phyloP scores from a whole-genome alignment of 2,888 invertebrate genomes.

The Encarsia formosa region DNA sequence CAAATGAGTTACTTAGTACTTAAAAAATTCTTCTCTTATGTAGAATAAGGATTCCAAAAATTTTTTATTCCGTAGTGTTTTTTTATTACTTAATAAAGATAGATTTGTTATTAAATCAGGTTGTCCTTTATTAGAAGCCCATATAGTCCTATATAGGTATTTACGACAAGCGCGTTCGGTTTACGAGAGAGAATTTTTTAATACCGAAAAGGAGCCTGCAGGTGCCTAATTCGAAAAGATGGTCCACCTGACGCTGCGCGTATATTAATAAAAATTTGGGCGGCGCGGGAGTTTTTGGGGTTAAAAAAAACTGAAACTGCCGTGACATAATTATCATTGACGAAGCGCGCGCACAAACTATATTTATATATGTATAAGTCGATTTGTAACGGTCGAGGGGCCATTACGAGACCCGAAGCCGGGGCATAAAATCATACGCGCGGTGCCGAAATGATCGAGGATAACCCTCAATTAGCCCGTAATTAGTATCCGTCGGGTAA shows the following conservation, averaged over 20 bases:
- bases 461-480: slow-evolving; percentile 21
- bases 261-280: neutral
- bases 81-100: too few relatives aligned
- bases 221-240: neutral
- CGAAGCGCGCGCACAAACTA: neutral
- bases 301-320: neutral
- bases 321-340: slow-evolving; percentile 17
- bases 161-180: too few relatives aligned
- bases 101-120: too few relatives aligned
- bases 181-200: neutral
- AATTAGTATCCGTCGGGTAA: slow-evolving; percentile 29
- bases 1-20: too few relatives aligned
- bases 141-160: too few relatives aligned
- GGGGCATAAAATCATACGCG: neutral
- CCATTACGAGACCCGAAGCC: neutral
- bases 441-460: slow-evolving; percentile 25
- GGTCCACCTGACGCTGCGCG: neutral
- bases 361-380: slow-evolving; percentile 6
- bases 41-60: too few relatives aligned
- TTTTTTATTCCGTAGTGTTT: too few relatives aligned
- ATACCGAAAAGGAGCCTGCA: neutral
- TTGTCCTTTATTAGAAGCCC: too few relatives aligned
- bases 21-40: too few relatives aligned
- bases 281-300: neutral
- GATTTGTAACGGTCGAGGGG: slow-evolving; percentile 7